Evolutionary conservation across 2,113 vertebrate genomes (phyloP), one percentile per base, ranked within the genome.

Genomic region (Pomatorhinus ruficollis): DNA sequence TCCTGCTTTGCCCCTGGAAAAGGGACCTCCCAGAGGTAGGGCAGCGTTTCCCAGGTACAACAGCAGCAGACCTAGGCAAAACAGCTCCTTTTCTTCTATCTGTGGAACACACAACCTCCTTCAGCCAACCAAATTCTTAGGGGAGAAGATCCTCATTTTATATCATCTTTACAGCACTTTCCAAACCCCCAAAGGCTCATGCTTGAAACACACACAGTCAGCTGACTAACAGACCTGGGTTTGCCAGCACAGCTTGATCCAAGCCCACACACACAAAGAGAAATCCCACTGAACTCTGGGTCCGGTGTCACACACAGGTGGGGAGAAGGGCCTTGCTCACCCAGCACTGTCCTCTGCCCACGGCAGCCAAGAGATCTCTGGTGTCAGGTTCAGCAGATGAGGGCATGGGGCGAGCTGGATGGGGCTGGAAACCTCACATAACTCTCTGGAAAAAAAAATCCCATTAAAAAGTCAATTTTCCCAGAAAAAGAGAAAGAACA

Each of bases 331-430:
- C 28, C 74, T 61, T 57, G 37, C 33, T 74, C 3, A 2, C 5
- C 22, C 59, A 40, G 37, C 37, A n/a, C 5, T 19, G 3, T 28
- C 37, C 39, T 47, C 45, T 12, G 4, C n/a, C 30, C 53, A 17
- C 0, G 0, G 57, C 31, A 83, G 23, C 33, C 0, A 0, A 23
- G 30, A 53, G 3, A 11, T 42, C 16, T 49, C 56, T 21, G n/a
- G 33, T 4, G 1, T n/a, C 4, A 1, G 35, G 30, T 39, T 83
- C 2, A 3, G 71, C 47, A 83, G 47, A 49, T 37, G 1, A 1
- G 2, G 47, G 7, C 27, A 7, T 2, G 13, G 15, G n/a, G 8
- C 4, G 5, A 53, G 12, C 15, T 35, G 44, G 40, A 37, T 81
- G 60, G n/a, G 25, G 35, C 77, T 71, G 12, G 61, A 96, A 90